Percentiles rank a stretch among this genome's conserved stretches.
These are phyloP conservation scores for Rostratula benghalensis DNA, from an alignment of 2,113 vertebrate genomes.

Conservation along the genomic window DNA sequence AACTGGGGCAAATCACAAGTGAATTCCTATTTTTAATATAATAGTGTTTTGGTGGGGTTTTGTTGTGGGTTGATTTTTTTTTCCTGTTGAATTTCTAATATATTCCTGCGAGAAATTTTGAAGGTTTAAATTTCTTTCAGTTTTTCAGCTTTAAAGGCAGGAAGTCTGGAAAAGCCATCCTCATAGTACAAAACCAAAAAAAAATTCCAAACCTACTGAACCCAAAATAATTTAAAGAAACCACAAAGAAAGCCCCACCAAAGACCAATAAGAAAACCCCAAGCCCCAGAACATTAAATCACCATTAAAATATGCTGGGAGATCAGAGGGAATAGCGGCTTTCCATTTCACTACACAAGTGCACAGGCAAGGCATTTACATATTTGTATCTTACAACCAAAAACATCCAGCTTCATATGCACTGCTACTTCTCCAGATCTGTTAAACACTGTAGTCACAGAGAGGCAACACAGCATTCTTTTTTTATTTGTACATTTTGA, in stretches of 20 bases:
- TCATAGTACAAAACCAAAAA: not conserved
- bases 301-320: not conserved
- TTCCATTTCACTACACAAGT: not conserved
- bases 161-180: not conserved
- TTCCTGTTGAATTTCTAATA: not conserved
- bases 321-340: not conserved
- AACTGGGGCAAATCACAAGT: not conserved
- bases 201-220: not conserved
- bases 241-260: not conserved
- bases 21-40: not conserved
- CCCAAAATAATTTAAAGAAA: not conserved
- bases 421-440: not conserved
- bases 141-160: not conserved
- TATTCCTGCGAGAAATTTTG: not conserved
- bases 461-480: not conserved
- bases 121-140: not conserved
- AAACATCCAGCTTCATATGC: not conserved
- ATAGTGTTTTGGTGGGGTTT: no score
- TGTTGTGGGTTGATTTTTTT: not conserved
- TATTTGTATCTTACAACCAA: not conserved
- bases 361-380: not conserved
- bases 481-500: not conserved
- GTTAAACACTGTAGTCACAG: accelerated
- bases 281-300: not conserved
- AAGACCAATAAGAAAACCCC: not conserved